Conservation (phyloP, 2,888 invertebrate genomes). For the Pseudococcus jackbeardsleyi region DNA sequence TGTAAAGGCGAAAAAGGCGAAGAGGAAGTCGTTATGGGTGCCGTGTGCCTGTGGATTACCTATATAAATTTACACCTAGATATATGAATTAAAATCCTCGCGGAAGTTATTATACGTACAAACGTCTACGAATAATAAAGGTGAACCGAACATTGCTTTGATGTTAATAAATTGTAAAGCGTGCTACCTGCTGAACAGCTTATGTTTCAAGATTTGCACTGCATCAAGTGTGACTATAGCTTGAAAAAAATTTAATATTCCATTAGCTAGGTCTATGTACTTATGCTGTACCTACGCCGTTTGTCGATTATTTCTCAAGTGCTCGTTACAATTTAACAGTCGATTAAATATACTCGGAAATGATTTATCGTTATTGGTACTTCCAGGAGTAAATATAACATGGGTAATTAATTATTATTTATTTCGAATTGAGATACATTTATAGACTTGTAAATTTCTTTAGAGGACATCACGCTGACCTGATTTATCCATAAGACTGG, state of each 20-base stretch:
- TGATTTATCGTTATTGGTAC: background rate
- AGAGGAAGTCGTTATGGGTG: conserved; percentile 28
- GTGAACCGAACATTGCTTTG: background rate
- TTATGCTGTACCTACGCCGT: too few species aligned
- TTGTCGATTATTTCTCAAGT: background rate
- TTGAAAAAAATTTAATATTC: background rate
- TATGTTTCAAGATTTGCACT: background rate
- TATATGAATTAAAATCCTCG: conserved; percentile 16
- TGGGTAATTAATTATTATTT: background rate
- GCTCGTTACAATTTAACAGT: background rate
- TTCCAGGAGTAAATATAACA: background rate
- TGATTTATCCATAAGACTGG: too few species aligned
- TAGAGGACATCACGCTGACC: too few species aligned
- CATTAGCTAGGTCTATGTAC: background rate
- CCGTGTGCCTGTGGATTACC: background rate
- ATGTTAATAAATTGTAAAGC: background rate
- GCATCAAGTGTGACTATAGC: background rate
- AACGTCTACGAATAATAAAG: background rate
- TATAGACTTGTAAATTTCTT: too few species aligned
- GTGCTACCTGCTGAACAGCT: background rate
- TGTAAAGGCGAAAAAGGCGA: conserved; percentile 44
- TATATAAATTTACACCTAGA: background rate
- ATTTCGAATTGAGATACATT: too few species aligned
- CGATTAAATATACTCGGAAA: conserved; percentile 1
- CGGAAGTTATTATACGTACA: conserved; percentile 8